phyloP scores from a whole-genome alignment of 2,113 vertebrate genomes.

The Chaenocephalus aceratus region DNA sequence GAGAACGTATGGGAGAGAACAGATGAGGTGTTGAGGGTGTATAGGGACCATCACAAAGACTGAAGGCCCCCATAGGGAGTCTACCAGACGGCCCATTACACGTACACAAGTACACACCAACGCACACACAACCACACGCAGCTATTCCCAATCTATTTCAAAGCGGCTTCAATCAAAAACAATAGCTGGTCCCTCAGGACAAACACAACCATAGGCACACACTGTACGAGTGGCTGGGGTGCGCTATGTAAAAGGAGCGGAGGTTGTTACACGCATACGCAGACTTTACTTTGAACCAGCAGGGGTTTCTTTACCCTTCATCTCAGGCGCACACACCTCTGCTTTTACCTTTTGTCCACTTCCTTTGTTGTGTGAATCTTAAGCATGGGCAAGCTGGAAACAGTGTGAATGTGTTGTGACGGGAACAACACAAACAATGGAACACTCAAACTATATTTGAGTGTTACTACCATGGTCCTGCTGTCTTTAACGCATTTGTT shows the following conservation, averaged over 20 bases:
- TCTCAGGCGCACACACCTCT: conserved; percentile 27
- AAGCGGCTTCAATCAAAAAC: conserved; percentile 69
- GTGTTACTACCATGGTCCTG: conserved; percentile 18
- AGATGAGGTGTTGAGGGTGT: conserved; percentile 87
- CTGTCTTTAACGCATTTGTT: conserved; percentile 46
- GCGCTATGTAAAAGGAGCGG: conserved; percentile 58
- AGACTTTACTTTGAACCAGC: conserved; percentile 67
- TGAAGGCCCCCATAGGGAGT: conserved; percentile 84
- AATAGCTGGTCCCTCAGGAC: conserved; percentile 67
- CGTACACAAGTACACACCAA: conserved; percentile 39
- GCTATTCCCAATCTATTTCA: conserved; percentile 40
- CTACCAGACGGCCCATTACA: conserved; percentile 74
- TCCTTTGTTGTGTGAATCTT: conserved; percentile 70
- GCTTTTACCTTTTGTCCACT: conserved; percentile 38
- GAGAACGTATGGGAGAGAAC: conserved; percentile 82
- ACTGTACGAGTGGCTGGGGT: conserved; percentile 26
- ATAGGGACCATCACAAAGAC: conserved; percentile 84
- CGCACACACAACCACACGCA: conserved; percentile 48
- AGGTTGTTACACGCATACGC: conserved; percentile 35
- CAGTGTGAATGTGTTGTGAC: conserved; percentile 36
- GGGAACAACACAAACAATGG: conserved; percentile 52
- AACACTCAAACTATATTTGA: conserved; percentile 54
- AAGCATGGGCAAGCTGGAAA: conserved; percentile 18
- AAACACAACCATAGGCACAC: conserved; percentile 49
- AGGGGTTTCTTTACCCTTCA: conserved; percentile 49